Conservation (phyloP, 2,113 vertebrate genomes). For the Coregonus clupeaformis region DNA sequence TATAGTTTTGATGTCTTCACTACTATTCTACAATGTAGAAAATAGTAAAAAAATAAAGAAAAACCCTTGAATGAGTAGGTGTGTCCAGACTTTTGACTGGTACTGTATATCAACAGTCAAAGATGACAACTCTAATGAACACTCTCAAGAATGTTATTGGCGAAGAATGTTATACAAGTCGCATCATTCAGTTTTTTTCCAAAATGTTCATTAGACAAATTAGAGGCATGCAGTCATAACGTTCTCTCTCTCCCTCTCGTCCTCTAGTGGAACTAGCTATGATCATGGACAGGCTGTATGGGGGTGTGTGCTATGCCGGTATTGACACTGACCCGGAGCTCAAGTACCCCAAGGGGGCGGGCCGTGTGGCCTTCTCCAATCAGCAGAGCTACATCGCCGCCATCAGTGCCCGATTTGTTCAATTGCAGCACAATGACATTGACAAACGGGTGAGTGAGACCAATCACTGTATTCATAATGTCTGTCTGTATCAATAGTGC, state of each 20-base stretch:
- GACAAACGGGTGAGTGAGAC: slow-evolving; percentile 93
- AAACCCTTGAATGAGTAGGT: too few species aligned
- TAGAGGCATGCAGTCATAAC: too few species aligned
- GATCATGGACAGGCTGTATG: slow-evolving; percentile 99
- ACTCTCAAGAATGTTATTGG: too few species aligned
- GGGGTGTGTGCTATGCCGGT: slow-evolving; percentile 97
- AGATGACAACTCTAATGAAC: too few species aligned
- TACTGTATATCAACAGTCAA: too few species aligned
- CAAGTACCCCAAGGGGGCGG: slow-evolving; percentile 98
- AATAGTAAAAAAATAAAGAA: too few species aligned
- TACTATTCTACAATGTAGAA: too few species aligned
- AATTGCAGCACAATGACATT: slow-evolving; percentile 98
- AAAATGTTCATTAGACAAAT: neutral
- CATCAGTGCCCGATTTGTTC: slow-evolving; percentile 97
- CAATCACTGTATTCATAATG: neutral
- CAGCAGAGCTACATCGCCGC: slow-evolving; percentile 99
- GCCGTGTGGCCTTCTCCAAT: slow-evolving; percentile 97
- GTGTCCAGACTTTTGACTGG: too few species aligned
- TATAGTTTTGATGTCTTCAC: too few species aligned
- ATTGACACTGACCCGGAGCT: slow-evolving; percentile 98
- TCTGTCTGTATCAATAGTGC: slow-evolving; percentile 2
- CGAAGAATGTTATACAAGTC: too few species aligned
- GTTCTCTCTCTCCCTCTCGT: slow-evolving; percentile 11
- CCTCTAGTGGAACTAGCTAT: slow-evolving; percentile 93
- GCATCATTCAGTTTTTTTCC: too few species aligned